Conservation (phyloP, 2,797 vertebrate species). For the Erethizon dorsatum region DNA sequence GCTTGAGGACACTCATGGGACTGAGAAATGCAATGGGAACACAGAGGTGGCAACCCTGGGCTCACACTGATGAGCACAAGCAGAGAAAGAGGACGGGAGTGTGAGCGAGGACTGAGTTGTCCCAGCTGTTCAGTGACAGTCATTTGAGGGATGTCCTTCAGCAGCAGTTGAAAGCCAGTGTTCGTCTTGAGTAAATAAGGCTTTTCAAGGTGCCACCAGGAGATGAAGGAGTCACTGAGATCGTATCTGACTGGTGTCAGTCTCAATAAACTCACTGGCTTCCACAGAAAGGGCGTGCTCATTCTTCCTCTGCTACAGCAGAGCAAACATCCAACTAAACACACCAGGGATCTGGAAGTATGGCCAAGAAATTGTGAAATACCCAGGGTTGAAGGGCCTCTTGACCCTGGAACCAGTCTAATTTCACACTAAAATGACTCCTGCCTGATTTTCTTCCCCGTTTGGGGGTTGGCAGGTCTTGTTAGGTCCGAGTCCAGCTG, state of each 20-base stretch:
- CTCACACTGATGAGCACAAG: background rate
- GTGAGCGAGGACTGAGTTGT: background rate
- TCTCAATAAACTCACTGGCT: constrained; percentile 49
- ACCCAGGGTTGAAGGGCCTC: background rate
- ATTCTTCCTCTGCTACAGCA: background rate
- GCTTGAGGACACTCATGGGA: background rate
- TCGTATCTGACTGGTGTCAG: constrained; percentile 68
- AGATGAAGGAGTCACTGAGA: constrained; percentile 34
- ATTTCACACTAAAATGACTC: constrained; percentile 35
- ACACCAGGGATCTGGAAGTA: background rate
- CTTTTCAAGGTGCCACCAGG: constrained; percentile 20
- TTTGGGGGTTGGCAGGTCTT: background rate
- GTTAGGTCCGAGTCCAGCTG: background rate
- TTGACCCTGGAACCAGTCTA: background rate
- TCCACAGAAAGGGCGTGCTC: background rate
- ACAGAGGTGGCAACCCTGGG: background rate
- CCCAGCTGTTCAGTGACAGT: background rate
- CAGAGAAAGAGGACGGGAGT: background rate
- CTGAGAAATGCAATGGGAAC: background rate
- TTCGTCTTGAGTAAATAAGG: constrained; percentile 71
- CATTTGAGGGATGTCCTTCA: background rate
- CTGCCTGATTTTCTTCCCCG: background rate
- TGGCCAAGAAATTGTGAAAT: background rate
- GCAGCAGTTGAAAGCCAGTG: constrained; percentile 12
- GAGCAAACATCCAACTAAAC: constrained; percentile 24